phyloP scores from a whole-genome alignment of 2,113 vertebrate species.

The Montifringilla adamsi region DNA sequence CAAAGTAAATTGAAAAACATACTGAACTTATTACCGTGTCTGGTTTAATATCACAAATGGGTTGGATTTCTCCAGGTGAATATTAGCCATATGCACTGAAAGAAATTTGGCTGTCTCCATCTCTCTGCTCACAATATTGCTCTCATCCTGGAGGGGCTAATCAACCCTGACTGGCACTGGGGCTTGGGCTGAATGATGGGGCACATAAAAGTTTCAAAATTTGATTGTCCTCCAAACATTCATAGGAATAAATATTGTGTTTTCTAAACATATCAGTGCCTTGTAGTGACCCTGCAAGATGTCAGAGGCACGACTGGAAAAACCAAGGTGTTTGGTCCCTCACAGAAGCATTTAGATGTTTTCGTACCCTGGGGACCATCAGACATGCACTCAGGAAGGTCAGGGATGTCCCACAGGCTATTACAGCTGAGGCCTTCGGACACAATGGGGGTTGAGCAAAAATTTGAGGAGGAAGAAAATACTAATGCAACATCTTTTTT shows the following conservation, averaged over 20 bases:
- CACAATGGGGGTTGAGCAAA: neutral
- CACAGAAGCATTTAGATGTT: neutral
- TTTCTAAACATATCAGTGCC: neutral
- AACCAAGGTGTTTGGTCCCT: neutral
- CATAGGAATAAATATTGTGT: neutral
- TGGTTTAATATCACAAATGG: conserved; percentile 60
- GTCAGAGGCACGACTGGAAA: neutral
- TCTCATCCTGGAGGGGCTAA: neutral
- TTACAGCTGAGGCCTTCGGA: neutral
- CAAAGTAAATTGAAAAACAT: conserved; percentile 65
- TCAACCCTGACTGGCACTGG: neutral
- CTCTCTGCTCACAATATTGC: neutral
- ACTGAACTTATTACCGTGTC: conserved; percentile 54
- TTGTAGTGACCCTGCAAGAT: neutral
- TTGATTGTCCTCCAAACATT: neutral
- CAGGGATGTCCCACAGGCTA: neutral
- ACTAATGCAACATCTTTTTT: neutral
- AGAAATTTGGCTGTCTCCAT: conserved; percentile 10
- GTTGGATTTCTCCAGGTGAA: conserved; percentile 62
- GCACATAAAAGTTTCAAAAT: neutral
- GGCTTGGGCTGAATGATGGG: neutral
- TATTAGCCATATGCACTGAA: conserved; percentile 27
- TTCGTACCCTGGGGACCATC: neutral
- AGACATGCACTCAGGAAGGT: neutral
- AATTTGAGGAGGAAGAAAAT: neutral